phyloP scores from a whole-genome alignment of 2,797 vertebrate species.

The Netta rufina region DNA sequence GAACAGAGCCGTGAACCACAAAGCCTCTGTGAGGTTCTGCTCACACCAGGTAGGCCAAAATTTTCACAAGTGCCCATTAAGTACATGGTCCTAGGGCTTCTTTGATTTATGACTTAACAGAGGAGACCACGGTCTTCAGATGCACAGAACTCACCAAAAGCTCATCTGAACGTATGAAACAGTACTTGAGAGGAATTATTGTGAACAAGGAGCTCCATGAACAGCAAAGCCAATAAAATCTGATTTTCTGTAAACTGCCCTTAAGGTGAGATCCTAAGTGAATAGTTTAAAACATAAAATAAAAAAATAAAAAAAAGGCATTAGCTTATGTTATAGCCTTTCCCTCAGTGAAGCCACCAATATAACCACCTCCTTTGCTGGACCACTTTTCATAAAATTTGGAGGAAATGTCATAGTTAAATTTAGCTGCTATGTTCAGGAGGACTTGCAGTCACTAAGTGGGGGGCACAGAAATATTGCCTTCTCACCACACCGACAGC shows the following conservation, averaged over 20 bases:
- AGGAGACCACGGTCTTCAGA: neutral
- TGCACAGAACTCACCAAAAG: neutral
- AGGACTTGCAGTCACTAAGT: neutral
- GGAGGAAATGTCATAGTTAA: neutral
- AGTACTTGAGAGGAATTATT: neutral
- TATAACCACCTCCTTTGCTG: neutral
- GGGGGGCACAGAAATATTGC: neutral
- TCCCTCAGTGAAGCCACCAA: rapidly evolving
- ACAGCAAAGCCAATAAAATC: neutral
- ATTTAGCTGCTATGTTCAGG: neutral
- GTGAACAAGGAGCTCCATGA: rapidly evolving
- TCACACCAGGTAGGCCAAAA: neutral
- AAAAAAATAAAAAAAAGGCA: too few relatives aligned
- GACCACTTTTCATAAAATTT: neutral
- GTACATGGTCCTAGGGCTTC: neutral
- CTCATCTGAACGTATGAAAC: neutral
- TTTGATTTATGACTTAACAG: neutral
- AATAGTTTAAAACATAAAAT: neutral
- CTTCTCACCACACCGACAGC: neutral
- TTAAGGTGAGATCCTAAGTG: neutral
- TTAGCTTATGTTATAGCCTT: neutral
- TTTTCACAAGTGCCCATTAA: neutral
- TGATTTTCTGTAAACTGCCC: neutral
- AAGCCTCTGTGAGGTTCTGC: neutral
- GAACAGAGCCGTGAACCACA: neutral